These are phyloP conservation scores for Ericerus pela DNA, from an alignment of 1,140 invertebrate species.

Conservation along the genomic window DNA sequence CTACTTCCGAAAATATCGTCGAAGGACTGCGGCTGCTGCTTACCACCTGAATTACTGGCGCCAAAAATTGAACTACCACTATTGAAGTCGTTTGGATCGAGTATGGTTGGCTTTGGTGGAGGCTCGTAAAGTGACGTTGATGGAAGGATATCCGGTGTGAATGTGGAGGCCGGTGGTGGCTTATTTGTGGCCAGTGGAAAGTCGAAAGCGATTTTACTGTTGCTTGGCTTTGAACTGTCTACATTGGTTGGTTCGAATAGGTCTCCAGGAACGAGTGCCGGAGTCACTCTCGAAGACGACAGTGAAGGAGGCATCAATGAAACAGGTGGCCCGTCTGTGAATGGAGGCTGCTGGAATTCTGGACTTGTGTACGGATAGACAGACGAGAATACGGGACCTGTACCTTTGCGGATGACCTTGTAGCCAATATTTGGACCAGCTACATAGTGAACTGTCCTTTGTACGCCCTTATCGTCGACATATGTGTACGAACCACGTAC, in stretches of 20 bases:
- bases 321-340: neutral
- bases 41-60: neutral
- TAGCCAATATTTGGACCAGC: constrained; percentile 59
- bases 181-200: neutral
- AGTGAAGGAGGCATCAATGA: neutral
- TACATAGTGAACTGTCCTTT: constrained; percentile 53
- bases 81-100: neutral
- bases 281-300: constrained; percentile 1
- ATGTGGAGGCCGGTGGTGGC: constrained; percentile 15
- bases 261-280: neutral
- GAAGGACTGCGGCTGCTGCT: neutral
- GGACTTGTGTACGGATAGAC: constrained; percentile 15
- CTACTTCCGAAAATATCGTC: neutral
- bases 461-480: constrained; percentile 53
- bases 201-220: neutral
- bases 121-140: too few species aligned
- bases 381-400: constrained; percentile 35
- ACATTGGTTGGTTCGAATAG: constrained; percentile 6
- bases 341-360: constrained; percentile 11
- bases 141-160: constrained; percentile 3
- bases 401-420: constrained; percentile 44
- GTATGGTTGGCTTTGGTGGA: neutral
- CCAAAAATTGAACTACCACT: neutral
- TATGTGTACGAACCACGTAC: constrained; percentile 57
- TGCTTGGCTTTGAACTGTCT: neutral